These are phyloP conservation scores for Macrosiphum euphorbiae DNA, from an alignment of 2,888 invertebrate species.

Conservation along the genomic window DNA sequence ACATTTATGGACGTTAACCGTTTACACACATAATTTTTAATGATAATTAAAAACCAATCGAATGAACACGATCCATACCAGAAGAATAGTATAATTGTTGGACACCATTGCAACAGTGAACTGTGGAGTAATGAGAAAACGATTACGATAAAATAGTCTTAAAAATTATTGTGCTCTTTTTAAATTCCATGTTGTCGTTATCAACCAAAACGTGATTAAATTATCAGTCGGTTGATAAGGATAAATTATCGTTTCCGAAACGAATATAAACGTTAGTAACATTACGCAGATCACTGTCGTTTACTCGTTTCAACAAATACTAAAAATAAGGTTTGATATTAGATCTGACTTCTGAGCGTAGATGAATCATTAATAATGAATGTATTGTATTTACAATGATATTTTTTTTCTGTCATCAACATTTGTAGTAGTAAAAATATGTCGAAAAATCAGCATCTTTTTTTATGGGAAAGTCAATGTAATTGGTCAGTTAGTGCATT, in stretches of 20 bases:
- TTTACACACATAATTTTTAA: neutral
- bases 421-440: too few relatives aligned
- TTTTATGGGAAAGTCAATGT: too few relatives aligned
- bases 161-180: neutral
- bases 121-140: neutral
- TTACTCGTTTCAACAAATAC: neutral
- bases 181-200: slow-evolving; percentile 19
- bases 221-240: slow-evolving; percentile 30
- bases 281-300: neutral
- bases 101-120: neutral
- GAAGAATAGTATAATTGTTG: neutral
- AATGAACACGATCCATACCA: neutral
- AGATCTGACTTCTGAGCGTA: too few relatives aligned
- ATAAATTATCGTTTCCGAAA: slow-evolving; percentile 32
- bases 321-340: neutral
- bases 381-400: too few relatives aligned
- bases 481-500: too few relatives aligned
- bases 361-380: too few relatives aligned
- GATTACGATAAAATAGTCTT: neutral
- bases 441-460: too few relatives aligned
- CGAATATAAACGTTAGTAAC: neutral
- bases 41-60: neutral
- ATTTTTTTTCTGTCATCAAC: too few relatives aligned
- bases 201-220: neutral
- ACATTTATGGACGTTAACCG: neutral